Percentiles rank a stretch among this genome's conserved stretches.
phyloP scores from a whole-genome alignment of 64 coral and sea anemone species.

The Catalaphyllia jardinei region DNA sequence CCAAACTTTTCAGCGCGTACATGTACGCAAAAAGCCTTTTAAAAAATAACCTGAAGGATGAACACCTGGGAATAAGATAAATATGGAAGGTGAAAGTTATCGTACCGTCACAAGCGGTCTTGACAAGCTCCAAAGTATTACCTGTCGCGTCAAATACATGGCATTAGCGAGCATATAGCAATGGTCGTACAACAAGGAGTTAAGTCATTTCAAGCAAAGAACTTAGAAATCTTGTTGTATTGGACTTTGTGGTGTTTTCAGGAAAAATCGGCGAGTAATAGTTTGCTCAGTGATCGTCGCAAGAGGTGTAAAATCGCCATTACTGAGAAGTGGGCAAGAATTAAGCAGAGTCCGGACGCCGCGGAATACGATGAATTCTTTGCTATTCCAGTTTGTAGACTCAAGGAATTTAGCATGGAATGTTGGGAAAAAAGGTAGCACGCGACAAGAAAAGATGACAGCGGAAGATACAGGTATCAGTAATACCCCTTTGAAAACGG shows the following conservation, averaged over 20 bases:
- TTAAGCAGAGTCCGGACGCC: background rate
- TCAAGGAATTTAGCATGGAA: slow-evolving; percentile 26
- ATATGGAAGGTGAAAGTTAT: no score
- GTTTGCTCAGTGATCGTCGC: background rate
- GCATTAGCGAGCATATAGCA: background rate
- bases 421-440: slow-evolving; percentile 10
- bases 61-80: background rate
- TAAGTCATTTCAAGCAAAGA: background rate
- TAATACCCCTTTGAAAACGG: background rate
- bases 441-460: background rate
- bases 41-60: background rate
- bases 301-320: background rate
- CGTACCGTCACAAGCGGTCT: background rate
- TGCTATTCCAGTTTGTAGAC: slow-evolving; percentile 62
- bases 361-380: slow-evolving; percentile 36
- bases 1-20: background rate
- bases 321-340: background rate
- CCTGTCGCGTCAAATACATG: background rate
- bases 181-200: background rate
- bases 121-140: background rate
- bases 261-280: background rate
- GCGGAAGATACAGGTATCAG: slow-evolving; percentile 16
- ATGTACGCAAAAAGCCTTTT: background rate
- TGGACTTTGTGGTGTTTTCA: background rate
- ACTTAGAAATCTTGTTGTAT: background rate